A percentile compares a stretch with the other conserved stretches of the same genome.
Conservation (phyloP, 2,797 vertebrate species). For the Tolypeutes matacus region DNA sequence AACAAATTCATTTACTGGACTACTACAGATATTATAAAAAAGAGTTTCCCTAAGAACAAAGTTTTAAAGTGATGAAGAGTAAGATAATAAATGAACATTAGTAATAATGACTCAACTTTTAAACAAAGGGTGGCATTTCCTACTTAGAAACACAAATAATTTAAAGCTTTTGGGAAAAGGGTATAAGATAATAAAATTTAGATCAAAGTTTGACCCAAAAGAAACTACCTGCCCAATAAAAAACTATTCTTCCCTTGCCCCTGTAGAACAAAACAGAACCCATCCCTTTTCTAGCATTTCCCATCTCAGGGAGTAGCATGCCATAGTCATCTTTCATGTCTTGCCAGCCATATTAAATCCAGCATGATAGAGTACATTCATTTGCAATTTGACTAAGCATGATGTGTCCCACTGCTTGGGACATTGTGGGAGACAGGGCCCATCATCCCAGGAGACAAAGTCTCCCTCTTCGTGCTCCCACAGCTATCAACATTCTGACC, state of each 20-base stretch:
- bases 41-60: neutral
- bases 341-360: neutral
- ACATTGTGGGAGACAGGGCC: neutral
- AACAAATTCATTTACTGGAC: neutral
- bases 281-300: neutral
- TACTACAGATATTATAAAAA: neutral
- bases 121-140: neutral
- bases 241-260: neutral
- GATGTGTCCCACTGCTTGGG: neutral
- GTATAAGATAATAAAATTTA: neutral
- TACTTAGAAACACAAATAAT: neutral
- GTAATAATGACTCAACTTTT: constrained; percentile 29
- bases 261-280: neutral
- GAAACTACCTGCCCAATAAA: neutral
- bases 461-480: neutral
- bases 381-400: neutral
- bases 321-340: neutral
- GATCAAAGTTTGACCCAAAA: neutral
- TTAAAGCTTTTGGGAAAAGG: neutral
- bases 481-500: neutral
- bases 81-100: constrained; percentile 31
- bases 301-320: neutral
- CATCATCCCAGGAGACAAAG: neutral
- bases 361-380: neutral
- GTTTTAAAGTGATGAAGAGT: constrained; percentile 21